phyloP scores from a whole-genome alignment of 2,797 vertebrate genomes.

The Ptychadena robeensis region DNA sequence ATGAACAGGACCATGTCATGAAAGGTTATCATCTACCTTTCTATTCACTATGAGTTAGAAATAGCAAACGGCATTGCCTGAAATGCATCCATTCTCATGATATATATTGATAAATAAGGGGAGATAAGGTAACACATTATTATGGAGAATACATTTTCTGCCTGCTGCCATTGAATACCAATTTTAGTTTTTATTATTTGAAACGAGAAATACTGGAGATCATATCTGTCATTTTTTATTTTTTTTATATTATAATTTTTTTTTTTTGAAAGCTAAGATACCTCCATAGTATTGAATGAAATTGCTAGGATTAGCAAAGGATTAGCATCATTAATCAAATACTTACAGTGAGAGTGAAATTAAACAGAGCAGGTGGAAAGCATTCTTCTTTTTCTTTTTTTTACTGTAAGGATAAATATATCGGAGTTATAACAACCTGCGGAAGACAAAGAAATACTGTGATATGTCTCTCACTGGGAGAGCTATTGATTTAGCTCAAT shows the following conservation, averaged over 20 bases:
- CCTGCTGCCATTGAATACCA: constrained; percentile 12
- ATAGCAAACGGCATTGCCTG: neutral
- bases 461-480: neutral
- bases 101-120: constrained; percentile 26
- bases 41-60: constrained; percentile 1
- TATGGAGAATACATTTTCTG: constrained; percentile 2
- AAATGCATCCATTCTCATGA: neutral
- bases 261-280: constrained; percentile 12
- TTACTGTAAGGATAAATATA: constrained; percentile 16
- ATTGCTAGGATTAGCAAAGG: constrained; percentile 28
- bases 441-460: constrained; percentile 18
- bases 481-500: constrained; percentile 33
- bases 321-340: constrained; percentile 47
- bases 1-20: neutral
- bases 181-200: constrained; percentile 26
- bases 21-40: neutral
- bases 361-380: neutral
- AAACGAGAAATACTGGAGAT: constrained; percentile 47
- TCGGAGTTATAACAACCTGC: constrained; percentile 11
- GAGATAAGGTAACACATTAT: constrained; percentile 15
- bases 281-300: constrained; percentile 33
- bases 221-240: constrained; percentile 31
- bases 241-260: no score
- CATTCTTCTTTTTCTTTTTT: neutral
- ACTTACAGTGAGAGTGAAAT: constrained; percentile 11